These are phyloP conservation scores for Nemoura dubitans DNA, from an alignment of 2,888 invertebrate genomes.

Conservation along the genomic window DNA sequence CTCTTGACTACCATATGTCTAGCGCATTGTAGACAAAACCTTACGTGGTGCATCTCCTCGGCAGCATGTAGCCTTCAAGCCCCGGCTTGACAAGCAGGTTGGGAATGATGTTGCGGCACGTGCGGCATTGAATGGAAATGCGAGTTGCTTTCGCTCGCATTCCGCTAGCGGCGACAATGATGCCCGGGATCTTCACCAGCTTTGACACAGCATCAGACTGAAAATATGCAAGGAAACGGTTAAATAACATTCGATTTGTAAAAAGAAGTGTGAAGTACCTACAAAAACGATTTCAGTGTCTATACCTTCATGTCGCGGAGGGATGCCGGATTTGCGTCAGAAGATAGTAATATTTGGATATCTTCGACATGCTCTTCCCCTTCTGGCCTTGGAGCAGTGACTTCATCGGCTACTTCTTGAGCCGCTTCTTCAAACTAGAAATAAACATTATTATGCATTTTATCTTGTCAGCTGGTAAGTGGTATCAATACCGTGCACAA, in stretches of 20 bases:
- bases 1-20: too few species aligned
- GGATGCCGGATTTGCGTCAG: slow-evolving; percentile 82
- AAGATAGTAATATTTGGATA: slow-evolving; percentile 89
- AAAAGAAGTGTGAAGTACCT: too few species aligned
- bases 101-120: slow-evolving; percentile 88
- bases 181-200: slow-evolving; percentile 94
- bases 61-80: slow-evolving; percentile 94
- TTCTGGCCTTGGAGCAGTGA: slow-evolving; percentile 91
- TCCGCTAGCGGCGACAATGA: slow-evolving; percentile 92
- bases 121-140: slow-evolving; percentile 94
- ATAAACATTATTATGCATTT: background rate
- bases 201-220: slow-evolving; percentile 93
- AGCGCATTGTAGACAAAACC: slow-evolving; percentile 56
- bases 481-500: too few species aligned
- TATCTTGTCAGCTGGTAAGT: background rate
- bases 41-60: slow-evolving; percentile 93
- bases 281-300: too few species aligned
- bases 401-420: slow-evolving; percentile 94
- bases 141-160: slow-evolving; percentile 95
- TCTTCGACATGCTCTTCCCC: slow-evolving; percentile 90
- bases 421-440: slow-evolving; percentile 90
- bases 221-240: slow-evolving; percentile 50
- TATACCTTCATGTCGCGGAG: slow-evolving; percentile 86
- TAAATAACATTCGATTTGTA: background rate
- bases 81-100: slow-evolving; percentile 94